phyloP scores from a whole-genome alignment of 2,797 vertebrate genomes.

The Gymnocypris eckloni region DNA sequence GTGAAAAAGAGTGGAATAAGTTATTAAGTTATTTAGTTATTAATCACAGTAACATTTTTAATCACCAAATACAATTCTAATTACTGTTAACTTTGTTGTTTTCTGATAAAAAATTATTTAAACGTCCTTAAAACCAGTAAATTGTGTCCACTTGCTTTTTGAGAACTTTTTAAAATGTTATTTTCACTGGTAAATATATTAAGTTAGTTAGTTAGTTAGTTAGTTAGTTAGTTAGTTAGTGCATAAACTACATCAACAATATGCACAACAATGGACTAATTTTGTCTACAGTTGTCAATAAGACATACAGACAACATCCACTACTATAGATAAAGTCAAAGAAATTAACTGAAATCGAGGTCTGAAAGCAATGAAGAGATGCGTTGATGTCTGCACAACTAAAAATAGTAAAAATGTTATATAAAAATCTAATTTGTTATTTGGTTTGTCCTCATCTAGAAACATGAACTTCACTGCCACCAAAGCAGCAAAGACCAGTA shows the following conservation, averaged over 20 bases:
- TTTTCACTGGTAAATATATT: not conserved
- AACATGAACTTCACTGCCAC: not conserved
- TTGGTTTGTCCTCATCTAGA: not conserved
- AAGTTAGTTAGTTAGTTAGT: no score
- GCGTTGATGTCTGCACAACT: conserved; percentile 2
- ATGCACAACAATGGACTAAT: not conserved
- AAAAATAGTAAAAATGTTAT: not conserved
- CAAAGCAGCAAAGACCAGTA: not conserved
- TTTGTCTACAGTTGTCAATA: not conserved
- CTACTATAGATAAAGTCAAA: not conserved
- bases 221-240: not conserved
- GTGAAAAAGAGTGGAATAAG: not conserved
- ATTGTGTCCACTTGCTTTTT: not conserved
- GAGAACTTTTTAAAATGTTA: not conserved
- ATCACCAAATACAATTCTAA: not conserved
- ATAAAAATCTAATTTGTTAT: not conserved
- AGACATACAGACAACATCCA: not conserved
- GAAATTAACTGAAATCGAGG: not conserved
- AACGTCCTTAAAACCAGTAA: not conserved
- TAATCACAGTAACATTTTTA: not conserved
- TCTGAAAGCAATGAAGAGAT: not conserved
- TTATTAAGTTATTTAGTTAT: not conserved
- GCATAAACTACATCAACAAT: not conserved
- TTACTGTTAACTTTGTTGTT: not conserved
- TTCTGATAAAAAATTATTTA: no score